Conservation (phyloP, 1,140 invertebrate genomes). For the Lerema accius region DNA sequence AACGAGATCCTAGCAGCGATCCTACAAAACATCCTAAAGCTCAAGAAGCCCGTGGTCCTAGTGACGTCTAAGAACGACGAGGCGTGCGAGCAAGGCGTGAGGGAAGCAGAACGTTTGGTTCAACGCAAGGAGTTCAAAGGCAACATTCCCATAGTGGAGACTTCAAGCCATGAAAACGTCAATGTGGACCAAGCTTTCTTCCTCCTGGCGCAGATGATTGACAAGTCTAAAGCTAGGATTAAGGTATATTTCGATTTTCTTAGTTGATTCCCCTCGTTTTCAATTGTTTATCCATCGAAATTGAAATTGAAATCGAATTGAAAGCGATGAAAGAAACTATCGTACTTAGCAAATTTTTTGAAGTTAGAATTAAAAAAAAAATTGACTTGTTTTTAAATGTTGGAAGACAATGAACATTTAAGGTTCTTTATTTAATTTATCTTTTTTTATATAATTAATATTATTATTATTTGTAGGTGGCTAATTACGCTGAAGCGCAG, state of each 20-base stretch:
- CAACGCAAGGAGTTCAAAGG: constrained; percentile 96
- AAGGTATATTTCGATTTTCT: constrained; percentile 70
- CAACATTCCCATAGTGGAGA: constrained; percentile 95
- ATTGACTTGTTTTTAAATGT: no score
- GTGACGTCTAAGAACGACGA: constrained; percentile 99
- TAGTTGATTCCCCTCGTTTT: no score
- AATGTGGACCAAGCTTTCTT: constrained; percentile 98
- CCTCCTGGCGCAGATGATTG: constrained; percentile 95
- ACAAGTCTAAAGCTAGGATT: constrained; percentile 85
- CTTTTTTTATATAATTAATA: no score
- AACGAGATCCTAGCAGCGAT: constrained; percentile 87
- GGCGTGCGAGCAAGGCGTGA: constrained; percentile 92
- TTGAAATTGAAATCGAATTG: no score
- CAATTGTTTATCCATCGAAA: no score
- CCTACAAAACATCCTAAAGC: constrained; percentile 93
- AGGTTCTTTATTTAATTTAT: no score
- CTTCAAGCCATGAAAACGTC: constrained; percentile 97
- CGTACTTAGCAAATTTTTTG: no score
- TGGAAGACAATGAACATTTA: no score
- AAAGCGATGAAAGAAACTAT: no score
- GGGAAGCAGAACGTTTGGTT: constrained; percentile 94
- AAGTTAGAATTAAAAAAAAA: no score
- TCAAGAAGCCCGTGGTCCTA: constrained; percentile 97
- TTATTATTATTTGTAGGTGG: constrained; percentile 79
- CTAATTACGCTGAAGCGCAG: constrained; percentile 94